A percentile compares a stretch with the other conserved stretches of the same genome.
phyloP scores from a whole-genome alignment of 1,140 invertebrate species.

The Drosophila lacteicornis region DNA sequence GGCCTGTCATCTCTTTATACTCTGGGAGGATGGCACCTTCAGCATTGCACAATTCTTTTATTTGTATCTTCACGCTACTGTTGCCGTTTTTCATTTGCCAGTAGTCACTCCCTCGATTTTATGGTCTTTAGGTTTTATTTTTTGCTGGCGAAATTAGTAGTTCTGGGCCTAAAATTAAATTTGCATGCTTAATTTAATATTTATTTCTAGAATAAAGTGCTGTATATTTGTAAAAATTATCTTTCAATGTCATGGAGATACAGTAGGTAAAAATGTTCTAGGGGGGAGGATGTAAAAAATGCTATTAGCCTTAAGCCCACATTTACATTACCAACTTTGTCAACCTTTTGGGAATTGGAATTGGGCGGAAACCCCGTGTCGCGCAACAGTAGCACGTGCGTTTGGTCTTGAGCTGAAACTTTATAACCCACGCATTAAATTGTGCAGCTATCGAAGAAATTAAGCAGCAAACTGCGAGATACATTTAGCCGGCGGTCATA shows the following conservation, averaged over 20 bases:
- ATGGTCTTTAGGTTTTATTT: conserved; percentile 12
- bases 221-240: neutral
- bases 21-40: conserved; percentile 7
- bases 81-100: conserved; percentile 9
- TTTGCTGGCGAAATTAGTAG: neutral
- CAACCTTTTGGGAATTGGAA: conserved; percentile 21
- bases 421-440: conserved; percentile 73
- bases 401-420: conserved; percentile 47
- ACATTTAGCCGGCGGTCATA: conserved; percentile 82
- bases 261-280: too few relatives aligned
- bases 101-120: conserved; percentile 17
- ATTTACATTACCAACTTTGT: conserved; percentile 19
- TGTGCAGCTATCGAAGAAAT: conserved; percentile 74
- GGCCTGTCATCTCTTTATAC: conserved; percentile 33
- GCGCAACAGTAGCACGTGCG: conserved; percentile 71
- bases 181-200: neutral
- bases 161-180: neutral
- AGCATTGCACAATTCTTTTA: neutral
- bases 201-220: neutral
- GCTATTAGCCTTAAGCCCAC: neutral
- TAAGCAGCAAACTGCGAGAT: conserved; percentile 79
- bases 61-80: neutral
- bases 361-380: conserved; percentile 26
- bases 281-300: neutral
- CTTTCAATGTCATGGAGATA: neutral